These are phyloP conservation scores for Megaceryle torquata DNA, from an alignment of 2,113 vertebrate genomes.

Conservation along the genomic window DNA sequence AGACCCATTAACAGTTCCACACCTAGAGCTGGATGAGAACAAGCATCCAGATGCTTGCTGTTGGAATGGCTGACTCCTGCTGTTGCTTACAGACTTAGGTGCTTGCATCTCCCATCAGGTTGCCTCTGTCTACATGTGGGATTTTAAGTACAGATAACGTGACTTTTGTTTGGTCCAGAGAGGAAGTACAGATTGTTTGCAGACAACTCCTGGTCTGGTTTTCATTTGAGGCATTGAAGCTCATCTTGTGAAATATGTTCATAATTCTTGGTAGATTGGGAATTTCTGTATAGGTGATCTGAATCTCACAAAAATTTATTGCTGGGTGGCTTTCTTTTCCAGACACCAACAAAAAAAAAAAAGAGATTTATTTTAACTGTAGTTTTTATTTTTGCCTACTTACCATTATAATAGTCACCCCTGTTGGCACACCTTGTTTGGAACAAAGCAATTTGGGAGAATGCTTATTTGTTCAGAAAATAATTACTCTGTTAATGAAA, in stretches of 20 bases:
- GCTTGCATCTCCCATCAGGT: background rate
- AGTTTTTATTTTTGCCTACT: background rate
- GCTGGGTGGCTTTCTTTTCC: background rate
- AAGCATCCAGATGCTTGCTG: background rate
- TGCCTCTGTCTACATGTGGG: background rate
- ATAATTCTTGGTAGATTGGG: background rate
- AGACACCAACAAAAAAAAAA: background rate
- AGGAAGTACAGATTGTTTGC: background rate
- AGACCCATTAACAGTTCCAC: background rate
- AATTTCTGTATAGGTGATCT: background rate
- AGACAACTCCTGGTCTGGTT: background rate
- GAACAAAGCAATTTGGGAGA: background rate
- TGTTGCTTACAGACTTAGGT: background rate
- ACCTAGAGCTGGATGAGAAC: background rate
- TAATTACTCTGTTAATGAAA: background rate
- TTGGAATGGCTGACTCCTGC: background rate
- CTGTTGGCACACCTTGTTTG: background rate
- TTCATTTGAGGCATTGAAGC: rapidly evolving
- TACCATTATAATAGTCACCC: background rate
- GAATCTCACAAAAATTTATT: background rate
- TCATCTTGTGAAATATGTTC: background rate
- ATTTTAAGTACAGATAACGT: background rate
- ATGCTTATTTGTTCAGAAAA: background rate
- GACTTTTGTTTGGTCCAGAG: background rate
- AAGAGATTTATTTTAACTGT: background rate